Conservation (phyloP, 1,140 invertebrate genomes). For the Trichogramma pretiosum region DNA sequence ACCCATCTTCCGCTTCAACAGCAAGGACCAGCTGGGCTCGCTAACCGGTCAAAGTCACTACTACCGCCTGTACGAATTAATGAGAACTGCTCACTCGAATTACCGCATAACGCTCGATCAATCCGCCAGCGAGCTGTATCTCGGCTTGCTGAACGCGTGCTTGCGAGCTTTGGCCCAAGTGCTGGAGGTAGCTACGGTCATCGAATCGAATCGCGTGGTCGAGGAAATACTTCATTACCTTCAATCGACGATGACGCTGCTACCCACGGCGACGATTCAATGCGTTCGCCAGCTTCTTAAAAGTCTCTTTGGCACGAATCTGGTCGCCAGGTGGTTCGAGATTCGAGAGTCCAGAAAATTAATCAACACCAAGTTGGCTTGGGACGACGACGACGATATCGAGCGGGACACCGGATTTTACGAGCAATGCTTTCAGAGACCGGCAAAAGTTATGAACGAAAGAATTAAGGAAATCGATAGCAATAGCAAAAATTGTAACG, state of each 20-base stretch:
- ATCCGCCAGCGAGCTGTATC: conserved; percentile 64
- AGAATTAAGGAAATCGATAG: conserved; percentile 36
- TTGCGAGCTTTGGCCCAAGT: conserved; percentile 64
- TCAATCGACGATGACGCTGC: conserved; percentile 60
- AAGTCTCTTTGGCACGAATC: conserved; percentile 73
- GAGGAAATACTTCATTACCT: conserved; percentile 77
- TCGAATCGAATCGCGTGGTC: conserved; percentile 62
- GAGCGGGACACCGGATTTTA: conserved; percentile 32
- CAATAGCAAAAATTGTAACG: conserved; percentile 35
- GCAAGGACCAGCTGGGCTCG: conserved; percentile 42
- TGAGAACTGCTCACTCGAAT: conserved; percentile 68
- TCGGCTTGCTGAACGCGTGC: conserved; percentile 56
- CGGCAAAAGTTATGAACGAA: conserved; percentile 32
- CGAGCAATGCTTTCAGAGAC: conserved; percentile 36
- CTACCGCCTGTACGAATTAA: conserved; percentile 64
- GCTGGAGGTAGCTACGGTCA: conserved; percentile 65
- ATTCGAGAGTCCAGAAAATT: conserved; percentile 26
- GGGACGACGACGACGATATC: conserved; percentile 1
- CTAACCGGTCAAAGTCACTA: conserved; percentile 48
- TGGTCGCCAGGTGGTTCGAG: conserved; percentile 57
- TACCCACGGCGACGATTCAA: conserved; percentile 60
- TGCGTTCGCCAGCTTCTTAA: conserved; percentile 78
- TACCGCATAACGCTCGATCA: conserved; percentile 72
- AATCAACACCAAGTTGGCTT: conserved; percentile 15
- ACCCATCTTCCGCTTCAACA: conserved; percentile 1